Evolutionary conservation across 2,797 vertebrate species (phyloP).

Genomic region (Poeciliopsis infans): DNA sequence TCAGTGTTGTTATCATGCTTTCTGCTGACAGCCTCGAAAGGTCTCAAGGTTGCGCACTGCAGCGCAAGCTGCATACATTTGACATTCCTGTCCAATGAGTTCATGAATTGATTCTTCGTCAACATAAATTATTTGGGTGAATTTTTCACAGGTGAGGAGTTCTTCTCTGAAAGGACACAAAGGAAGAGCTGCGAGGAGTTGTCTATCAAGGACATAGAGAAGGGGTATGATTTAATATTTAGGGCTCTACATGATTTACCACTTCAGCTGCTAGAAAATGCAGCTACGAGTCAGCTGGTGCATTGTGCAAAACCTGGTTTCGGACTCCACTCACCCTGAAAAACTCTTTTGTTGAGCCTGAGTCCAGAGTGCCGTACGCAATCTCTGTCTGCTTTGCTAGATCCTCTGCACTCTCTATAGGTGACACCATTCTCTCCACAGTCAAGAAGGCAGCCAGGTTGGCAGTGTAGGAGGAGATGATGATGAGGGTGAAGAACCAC

Average conservation of each 20-base stretch:
- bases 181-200: constrained; percentile 34
- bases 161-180: constrained; percentile 42
- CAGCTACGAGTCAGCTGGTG: constrained; percentile 7
- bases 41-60: constrained; percentile 76
- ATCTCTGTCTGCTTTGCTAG: constrained; percentile 99
- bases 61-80: constrained; percentile 69
- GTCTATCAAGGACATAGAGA: constrained; percentile 50
- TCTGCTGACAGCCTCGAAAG: constrained; percentile 72
- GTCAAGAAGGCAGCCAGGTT: constrained; percentile 99
- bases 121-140: constrained; percentile 66
- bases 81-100: constrained; percentile 61
- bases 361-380: constrained; percentile 98
- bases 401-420: constrained; percentile 99
- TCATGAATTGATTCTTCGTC: constrained; percentile 67
- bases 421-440: constrained; percentile 99
- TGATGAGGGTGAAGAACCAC: constrained; percentile 99
- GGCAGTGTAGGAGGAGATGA: constrained; percentile 99
- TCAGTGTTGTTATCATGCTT: constrained; percentile 76
- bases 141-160: constrained; percentile 59
- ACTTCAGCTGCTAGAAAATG: constrained; percentile 22
- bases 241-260: constrained; percentile 16
- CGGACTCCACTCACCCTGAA: constrained; percentile 91
- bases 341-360: constrained; percentile 99
- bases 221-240: constrained; percentile 27
- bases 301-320: constrained; percentile 11